Evolutionary conservation across 2,113 vertebrate genomes (phyloP).

Genomic region (Pogona vitticeps): DNA sequence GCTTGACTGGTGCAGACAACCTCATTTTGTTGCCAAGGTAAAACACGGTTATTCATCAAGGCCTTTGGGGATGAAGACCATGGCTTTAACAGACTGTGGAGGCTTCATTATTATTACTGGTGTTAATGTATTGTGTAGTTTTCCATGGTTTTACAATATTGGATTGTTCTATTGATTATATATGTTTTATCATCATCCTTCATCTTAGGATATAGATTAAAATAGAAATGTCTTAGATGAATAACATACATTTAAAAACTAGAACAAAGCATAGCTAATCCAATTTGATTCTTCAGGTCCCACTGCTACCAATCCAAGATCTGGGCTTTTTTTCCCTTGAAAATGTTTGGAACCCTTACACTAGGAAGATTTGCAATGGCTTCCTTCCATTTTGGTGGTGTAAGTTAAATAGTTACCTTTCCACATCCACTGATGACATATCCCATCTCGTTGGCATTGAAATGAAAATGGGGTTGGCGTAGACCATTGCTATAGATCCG

Average conservation of each 20-base stretch:
- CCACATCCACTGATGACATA: constrained; percentile 75
- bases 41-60: too few relatives aligned
- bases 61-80: too few relatives aligned
- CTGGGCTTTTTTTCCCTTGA: neutral
- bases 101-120: too few relatives aligned
- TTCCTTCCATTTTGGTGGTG: neutral
- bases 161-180: too few relatives aligned
- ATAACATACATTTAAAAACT: neutral
- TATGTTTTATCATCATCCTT: too few relatives aligned
- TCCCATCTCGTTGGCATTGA: constrained; percentile 79
- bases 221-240: too few relatives aligned
- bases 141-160: too few relatives aligned
- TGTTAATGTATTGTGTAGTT: too few relatives aligned
- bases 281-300: neutral
- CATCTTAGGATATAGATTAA: too few relatives aligned
- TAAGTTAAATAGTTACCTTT: constrained; percentile 59
- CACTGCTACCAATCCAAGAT: neutral
- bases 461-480: constrained; percentile 76
- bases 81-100: too few relatives aligned
- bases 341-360: neutral
- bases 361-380: neutral
- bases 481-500: constrained; percentile 69
- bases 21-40: too few relatives aligned
- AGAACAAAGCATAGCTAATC: neutral
- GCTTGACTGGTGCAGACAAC: too few relatives aligned